These are phyloP conservation scores for Benitochromis conjunctus DNA, from an alignment of 2,113 vertebrate species.

Conservation along the genomic window DNA sequence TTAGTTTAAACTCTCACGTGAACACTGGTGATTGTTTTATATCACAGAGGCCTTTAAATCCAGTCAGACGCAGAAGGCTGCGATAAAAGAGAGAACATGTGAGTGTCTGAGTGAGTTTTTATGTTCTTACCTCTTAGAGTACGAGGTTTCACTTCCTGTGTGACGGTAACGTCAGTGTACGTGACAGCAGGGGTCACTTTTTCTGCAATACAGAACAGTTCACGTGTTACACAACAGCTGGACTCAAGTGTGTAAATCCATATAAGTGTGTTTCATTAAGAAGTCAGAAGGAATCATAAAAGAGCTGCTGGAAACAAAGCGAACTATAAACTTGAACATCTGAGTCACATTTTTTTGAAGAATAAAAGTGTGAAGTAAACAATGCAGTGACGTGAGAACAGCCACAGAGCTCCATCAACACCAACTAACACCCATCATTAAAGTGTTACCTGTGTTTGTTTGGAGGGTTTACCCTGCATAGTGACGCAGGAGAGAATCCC, in stretches of 20 bases:
- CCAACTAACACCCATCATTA: rapidly evolving
- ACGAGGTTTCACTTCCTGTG: not conserved
- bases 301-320: not conserved
- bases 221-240: too few relatives aligned
- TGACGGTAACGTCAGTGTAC: too few relatives aligned
- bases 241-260: too few relatives aligned
- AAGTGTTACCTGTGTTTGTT: not conserved
- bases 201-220: not conserved
- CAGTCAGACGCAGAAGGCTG: not conserved
- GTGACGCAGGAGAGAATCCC: too few relatives aligned
- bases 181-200: not conserved
- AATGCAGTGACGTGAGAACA: not conserved
- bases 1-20: too few relatives aligned
- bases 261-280: too few relatives aligned
- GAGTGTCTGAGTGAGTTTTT: too few relatives aligned
- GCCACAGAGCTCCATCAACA: not conserved
- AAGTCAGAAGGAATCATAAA: not conserved
- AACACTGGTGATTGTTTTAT: too few relatives aligned
- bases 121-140: not conserved
- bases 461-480: not conserved
- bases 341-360: not conserved
- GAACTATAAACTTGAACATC: not conserved
- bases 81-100: too few relatives aligned
- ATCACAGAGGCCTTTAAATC: not conserved
- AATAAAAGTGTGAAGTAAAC: not conserved